Base-by-base conservation (phyloP, 1,140 invertebrate species). In the Leguminivora glycinivorella region DNA sequence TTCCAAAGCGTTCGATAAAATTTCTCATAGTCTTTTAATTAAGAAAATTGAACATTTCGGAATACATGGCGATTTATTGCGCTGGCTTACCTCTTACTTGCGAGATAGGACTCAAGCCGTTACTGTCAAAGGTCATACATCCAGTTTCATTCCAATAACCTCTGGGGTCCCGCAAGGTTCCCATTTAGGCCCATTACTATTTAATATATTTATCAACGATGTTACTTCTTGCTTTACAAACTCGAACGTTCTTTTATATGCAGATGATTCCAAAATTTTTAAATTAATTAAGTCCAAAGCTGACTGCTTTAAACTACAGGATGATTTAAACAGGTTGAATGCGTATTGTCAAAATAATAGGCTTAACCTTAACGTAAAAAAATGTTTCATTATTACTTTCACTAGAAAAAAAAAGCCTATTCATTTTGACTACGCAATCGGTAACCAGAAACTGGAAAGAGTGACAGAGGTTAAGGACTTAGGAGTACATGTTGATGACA, bases 61-160 rank as follows among this genome's bases (percentile, higher is more conserved):
- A 47, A 67, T 75, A 7, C 47, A 52, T 9, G 66, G 70, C 9
- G 12, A 56, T 24, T 60, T 82, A 7, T 60, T 76, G 14, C 40
- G 58, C 4, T 82, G 76, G 76, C 31, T 79, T 17, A 10, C 40
- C 1, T 75, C 71, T 17, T 80, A 78, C 70, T 60, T 82, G n/a
- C 47, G 26, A 17, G 34, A 68, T 40, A 31, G 75, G 40, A 69
- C 22, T 29, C 77, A 77, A 58, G 68, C 70, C 17, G 77, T 81
- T 17, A 75, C 71, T 66, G 19, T 79, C 14, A 71, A 73, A 43
- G 69, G 67, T 9, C 38, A 22, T 31, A 12, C 56, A 5, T 78
- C 74, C 6, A 14, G 43, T n/a, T 31, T 43, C 26, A 34, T 74
- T 25, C 12, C 31, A 4, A 70, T 76, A 14, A 63, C 72, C 10